Evolutionary conservation across 2,113 vertebrate species (phyloP).

Genomic region (Tichodroma muraria): DNA sequence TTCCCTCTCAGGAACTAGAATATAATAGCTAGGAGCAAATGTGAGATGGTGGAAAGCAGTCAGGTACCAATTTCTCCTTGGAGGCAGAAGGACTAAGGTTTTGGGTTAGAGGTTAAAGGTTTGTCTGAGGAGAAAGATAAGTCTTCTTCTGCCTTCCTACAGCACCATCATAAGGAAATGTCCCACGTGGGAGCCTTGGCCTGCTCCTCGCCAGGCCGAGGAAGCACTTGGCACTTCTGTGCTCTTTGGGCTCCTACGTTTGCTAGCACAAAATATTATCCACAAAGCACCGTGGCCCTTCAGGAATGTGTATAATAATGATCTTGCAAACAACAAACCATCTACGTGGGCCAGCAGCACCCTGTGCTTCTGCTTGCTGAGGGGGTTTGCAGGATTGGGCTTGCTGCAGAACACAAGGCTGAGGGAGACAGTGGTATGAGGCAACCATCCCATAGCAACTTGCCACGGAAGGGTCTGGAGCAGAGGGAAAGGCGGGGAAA

Average conservation of each 20-base stretch:
- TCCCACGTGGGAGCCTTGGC: not conserved
- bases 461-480: not conserved
- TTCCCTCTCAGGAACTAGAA: not conserved
- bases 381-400: not conserved
- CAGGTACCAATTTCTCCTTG: not conserved
- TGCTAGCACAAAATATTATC: accelerated
- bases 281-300: not conserved
- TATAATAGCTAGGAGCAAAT: not conserved
- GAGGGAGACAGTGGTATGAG: accelerated
- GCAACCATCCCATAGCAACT: accelerated
- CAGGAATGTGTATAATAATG: not conserved
- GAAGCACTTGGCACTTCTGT: accelerated
- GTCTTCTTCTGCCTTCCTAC: not conserved
- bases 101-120: not conserved
- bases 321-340: not conserved
- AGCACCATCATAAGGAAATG: not conserved
- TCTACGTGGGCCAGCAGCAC: not conserved
- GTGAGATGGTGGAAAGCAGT: not conserved
- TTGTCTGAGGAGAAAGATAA: not conserved
- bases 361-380: not conserved
- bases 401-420: accelerated
- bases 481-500: not conserved
- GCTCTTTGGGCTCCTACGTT: not conserved
- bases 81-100: not conserved
- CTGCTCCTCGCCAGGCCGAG: not conserved